A percentile compares a stretch with the other conserved stretches of the same genome.
These are phyloP conservation scores for Poeciliopsis retropinna DNA, from an alignment of 2,113 vertebrate species.

Conservation along the genomic window DNA sequence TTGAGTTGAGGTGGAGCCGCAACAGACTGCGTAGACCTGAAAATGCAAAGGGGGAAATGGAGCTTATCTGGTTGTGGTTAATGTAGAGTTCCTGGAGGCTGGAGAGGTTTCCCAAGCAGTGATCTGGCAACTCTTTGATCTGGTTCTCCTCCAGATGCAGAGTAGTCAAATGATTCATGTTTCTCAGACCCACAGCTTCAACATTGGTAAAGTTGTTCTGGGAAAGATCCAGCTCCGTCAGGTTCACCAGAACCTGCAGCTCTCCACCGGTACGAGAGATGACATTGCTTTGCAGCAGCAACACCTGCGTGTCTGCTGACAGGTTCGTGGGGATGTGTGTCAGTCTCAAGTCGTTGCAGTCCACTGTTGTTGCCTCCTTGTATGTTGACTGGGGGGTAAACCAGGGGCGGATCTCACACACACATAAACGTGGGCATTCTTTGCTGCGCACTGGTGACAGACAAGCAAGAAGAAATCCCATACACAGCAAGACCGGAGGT, in stretches of 20 bases:
- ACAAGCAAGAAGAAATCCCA: constrained; percentile 77
- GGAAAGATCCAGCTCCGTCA: constrained; percentile 95
- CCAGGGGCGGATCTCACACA: constrained; percentile 97
- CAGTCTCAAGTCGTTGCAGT: constrained; percentile 95
- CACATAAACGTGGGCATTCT: constrained; percentile 93
- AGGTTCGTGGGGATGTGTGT: constrained; percentile 91
- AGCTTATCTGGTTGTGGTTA: constrained; percentile 96
- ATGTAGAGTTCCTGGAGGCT: constrained; percentile 97
- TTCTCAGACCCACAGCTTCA: constrained; percentile 88
- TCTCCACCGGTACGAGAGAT: constrained; percentile 89
- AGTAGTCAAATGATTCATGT: constrained; percentile 90
- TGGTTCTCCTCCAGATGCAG: constrained; percentile 98
- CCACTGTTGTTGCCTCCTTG: constrained; percentile 94
- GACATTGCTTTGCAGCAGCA: constrained; percentile 95
- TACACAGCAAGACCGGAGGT: constrained; percentile 70
- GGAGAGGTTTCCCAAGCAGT: constrained; percentile 90
- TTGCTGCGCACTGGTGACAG: constrained; percentile 73
- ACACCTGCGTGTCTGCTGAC: constrained; percentile 93
- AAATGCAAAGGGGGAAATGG: constrained; percentile 91
- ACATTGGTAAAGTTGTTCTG: constrained; percentile 96
- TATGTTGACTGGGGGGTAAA: constrained; percentile 98
- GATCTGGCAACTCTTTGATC: constrained; percentile 89
- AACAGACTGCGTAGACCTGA: constrained; percentile 89
- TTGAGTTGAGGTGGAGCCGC: constrained; percentile 96
- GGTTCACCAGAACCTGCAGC: constrained; percentile 89